Evolutionary conservation across 2,113 vertebrate genomes (phyloP).

Genomic region (Todiramphus chloris): DNA sequence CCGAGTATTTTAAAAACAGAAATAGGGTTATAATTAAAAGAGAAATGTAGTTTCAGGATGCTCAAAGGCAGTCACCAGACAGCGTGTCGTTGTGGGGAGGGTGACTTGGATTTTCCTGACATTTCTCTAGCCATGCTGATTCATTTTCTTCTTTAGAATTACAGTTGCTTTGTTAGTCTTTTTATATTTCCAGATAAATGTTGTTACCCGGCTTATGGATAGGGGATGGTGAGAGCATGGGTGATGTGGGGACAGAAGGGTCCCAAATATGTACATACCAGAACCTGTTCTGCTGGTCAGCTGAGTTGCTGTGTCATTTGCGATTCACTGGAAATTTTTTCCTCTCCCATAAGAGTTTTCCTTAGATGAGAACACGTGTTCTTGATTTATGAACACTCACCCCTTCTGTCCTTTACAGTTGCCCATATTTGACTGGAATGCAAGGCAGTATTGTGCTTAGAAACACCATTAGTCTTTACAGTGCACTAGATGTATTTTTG

Average conservation of each 20-base stretch:
- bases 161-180: neutral
- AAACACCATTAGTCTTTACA: neutral
- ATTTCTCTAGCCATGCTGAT: neutral
- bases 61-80: neutral
- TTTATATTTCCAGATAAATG: neutral
- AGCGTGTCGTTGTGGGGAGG: neutral
- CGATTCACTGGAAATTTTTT: neutral
- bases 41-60: neutral
- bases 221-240: neutral
- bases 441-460: neutral
- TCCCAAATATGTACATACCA: neutral
- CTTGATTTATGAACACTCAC: neutral
- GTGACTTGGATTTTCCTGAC: neutral
- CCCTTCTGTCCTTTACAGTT: neutral
- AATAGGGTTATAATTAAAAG: neutral
- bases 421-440: neutral
- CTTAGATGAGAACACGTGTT: neutral
- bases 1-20: neutral
- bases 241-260: neutral
- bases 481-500: neutral
- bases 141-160: neutral
- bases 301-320: neutral
- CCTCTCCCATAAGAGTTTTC: neutral
- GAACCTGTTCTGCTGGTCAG: neutral
- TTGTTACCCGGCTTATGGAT: neutral